Conservation (phyloP, 2,113 vertebrate genomes). For the Notechis scutatus region DNA sequence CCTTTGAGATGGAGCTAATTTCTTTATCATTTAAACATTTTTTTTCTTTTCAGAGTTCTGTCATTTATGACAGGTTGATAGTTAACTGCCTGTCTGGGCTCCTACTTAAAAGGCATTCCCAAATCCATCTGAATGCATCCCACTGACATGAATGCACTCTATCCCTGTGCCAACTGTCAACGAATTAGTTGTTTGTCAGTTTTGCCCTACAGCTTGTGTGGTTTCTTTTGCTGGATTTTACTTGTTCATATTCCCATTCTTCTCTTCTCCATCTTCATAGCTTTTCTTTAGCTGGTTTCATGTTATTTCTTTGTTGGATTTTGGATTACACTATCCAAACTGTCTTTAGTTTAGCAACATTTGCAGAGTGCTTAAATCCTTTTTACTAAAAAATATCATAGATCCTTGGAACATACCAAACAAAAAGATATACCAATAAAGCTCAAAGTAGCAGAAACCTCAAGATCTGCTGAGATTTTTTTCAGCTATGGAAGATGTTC, state of each 20-base stretch:
- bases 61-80: neutral
- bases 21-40: neutral
- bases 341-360: neutral
- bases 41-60: neutral
- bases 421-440: neutral
- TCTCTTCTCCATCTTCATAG: neutral
- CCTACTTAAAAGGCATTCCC: neutral
- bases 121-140: fast-evolving
- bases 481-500: neutral
- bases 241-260: conserved; percentile 16
- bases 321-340: neutral
- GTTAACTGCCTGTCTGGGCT: neutral
- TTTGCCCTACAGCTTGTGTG: neutral
- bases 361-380: neutral
- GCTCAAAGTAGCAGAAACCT: neutral
- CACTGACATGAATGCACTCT: fast-evolving
- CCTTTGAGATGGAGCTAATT: neutral
- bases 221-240: conserved; percentile 20
- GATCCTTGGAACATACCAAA: neutral
- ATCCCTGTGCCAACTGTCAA: conserved; percentile 18
- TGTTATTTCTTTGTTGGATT: neutral
- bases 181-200: neutral
- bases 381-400: neutral
- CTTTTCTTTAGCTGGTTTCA: neutral
- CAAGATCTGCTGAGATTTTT: neutral